A percentile compares a stretch with the other conserved stretches of the same genome.
phyloP scores from a whole-genome alignment of 2,113 vertebrate genomes.

The Prochilodus magdalenae region DNA sequence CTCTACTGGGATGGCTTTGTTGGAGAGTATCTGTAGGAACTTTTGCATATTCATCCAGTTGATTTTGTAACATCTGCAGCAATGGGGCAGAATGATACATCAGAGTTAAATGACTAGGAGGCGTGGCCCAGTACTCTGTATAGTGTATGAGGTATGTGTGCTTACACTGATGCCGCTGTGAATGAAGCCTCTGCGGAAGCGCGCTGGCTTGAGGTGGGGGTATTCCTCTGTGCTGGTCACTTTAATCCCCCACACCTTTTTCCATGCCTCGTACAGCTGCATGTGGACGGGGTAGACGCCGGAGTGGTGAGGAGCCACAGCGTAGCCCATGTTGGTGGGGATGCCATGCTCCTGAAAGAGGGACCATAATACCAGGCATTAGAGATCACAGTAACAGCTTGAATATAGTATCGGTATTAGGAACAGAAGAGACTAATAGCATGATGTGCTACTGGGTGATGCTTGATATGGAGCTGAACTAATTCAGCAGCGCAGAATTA shows the following conservation, averaged over 20 bases:
- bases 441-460: too few relatives aligned
- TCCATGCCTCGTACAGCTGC: constrained; percentile 88
- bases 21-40: too few relatives aligned
- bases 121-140: too few relatives aligned
- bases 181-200: constrained; percentile 85
- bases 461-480: too few relatives aligned
- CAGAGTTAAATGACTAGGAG: too few relatives aligned
- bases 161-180: constrained; percentile 86
- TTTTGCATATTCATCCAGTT: too few relatives aligned
- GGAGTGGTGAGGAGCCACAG: constrained; percentile 88
- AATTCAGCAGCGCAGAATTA: too few relatives aligned
- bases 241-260: constrained; percentile 86
- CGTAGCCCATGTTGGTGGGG: constrained; percentile 89
- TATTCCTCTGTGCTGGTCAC: constrained; percentile 91
- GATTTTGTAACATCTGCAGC: too few relatives aligned
- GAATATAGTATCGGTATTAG: too few relatives aligned
- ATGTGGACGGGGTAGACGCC: constrained; percentile 86
- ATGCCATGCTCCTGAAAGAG: constrained; percentile 84
- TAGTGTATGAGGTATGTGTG: not conserved
- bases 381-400: not conserved
- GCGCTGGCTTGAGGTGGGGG: constrained; percentile 87
- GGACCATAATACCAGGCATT: not conserved
- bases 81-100: too few relatives aligned
- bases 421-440: too few relatives aligned
- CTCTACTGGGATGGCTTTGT: too few relatives aligned